Base-by-base conservation (phyloP, 2,797 vertebrate species). In the Chloroceryle amazona region DNA sequence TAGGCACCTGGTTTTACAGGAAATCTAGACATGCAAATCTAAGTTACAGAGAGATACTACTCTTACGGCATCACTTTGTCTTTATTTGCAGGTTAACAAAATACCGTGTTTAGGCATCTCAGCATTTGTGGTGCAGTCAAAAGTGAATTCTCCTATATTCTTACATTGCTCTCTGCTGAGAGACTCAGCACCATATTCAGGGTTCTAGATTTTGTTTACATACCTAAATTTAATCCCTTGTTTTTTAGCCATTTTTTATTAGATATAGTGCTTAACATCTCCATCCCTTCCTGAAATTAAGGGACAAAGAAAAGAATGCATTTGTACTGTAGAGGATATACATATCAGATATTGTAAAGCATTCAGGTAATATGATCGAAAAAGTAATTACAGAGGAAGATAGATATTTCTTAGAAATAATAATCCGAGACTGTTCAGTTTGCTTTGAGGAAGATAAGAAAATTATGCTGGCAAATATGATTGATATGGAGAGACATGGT, bases 121-220 rank as follows among this genome's bases (percentile, higher is more conserved):
- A 78, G 26, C 10, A 11, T 44, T 33, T 84, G 26, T 3, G 3
- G 12, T 39, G 9, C 29, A 81, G 28, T 54, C 1, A 2, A 16
- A 81, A 84, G 13, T 33, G 17, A 54, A 37, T 84, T 70, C 28
- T 86, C 13, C 21, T 31, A 4, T 19, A 14, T 55, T 29, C 41
- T 39, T 61, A 12, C 14, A 6, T 41, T 73, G 7, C 7, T 61
- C 4, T 75, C 33, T 4, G 1, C 23, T 72, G 28, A 88, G 11
- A 61, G 1, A 20, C 44, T 68, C 62, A 60, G 37, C 10, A 66
- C 5, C 28, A 29, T 0, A 0, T 23, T 60, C n/a, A 63, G 7
- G 19, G 29, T 29, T 57, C 35, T 47, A 44, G 35, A 41, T 28
- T 86, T 73, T 71, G 3, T 47, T 85, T 68, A 12, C 11, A 3